Evolutionary conservation across 2,888 invertebrate species (phyloP), one percentile per base, ranked within the genome.

Genomic region (Rugalucina vietnamica): DNA sequence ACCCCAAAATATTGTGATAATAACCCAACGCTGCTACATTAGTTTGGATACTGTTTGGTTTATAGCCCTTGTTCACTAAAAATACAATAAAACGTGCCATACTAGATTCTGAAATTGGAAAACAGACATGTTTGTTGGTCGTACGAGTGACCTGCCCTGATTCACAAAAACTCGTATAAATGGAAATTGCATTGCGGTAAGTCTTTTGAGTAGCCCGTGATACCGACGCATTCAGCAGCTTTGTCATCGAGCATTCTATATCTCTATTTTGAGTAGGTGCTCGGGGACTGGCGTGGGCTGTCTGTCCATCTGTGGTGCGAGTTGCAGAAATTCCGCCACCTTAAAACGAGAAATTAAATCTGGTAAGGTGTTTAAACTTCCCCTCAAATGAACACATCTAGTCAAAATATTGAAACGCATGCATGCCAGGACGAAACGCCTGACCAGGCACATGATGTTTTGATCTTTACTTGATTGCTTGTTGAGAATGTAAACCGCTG

Each of bases 311-410:
- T 71, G 50, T 70, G 84, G 82, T 14, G 80, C 81, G 14, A 73
- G 24, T 12, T 24, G 14, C 24, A 54, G 70, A 50, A 86, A 81
- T 50, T 79, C 65, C 2, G 65, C 36, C 24, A 88, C 73, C 86
- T 88, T 81, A 34, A 81, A 86, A 76, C 82, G 84, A 37, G 81
- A 81, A 49, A 86, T 74, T 29, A 78, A 60, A 27, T 83, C 86
- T n/a, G 82, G 80, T 76, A 83, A 82, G 39, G 78, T 18, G 57
- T 82, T 88, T 0, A 60, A 14, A 54, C 81, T 82, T 1, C 83
- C 86, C 0, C 37, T 57, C 2, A 87, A 79, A 50, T 87, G 84
- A 36, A 32, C 24, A 0, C 82, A 54, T 27, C 34, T n/a, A n/a
- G n/a, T n/a, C n/a, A n/a, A n/a, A n/a, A n/a, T n/a, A n/a, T n/a